Evolutionary conservation across 2,888 invertebrate species (phyloP).

Genomic region (Trachelus tabidus): DNA sequence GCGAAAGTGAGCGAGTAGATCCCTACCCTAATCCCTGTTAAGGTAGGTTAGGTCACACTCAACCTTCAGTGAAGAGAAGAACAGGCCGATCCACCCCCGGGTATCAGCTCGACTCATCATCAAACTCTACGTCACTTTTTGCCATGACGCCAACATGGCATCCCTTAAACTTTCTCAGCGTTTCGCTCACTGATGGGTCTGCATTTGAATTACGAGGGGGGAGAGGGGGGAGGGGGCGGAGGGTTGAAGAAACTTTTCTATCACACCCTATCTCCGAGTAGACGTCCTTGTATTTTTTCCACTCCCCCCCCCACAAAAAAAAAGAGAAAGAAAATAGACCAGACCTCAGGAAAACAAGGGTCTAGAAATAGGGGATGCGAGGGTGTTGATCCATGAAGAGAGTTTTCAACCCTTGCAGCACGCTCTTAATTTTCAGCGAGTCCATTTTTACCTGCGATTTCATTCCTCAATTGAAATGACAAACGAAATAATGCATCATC

Average conservation of each 20-base stretch:
- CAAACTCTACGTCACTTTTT: slow-evolving; percentile 19
- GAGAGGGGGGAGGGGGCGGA: too few relatives aligned
- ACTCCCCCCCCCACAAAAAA: background rate
- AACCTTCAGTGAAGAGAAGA: slow-evolving; percentile 2
- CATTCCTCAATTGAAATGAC: background rate
- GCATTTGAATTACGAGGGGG: background rate
- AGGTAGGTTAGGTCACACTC: slow-evolving; percentile 34
- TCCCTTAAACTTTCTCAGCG: background rate
- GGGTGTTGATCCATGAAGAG: too few relatives aligned
- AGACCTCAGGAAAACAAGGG: background rate
- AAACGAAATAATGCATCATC: background rate
- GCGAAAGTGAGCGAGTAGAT: slow-evolving; percentile 36
- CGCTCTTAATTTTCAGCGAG: background rate
- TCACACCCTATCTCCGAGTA: background rate
- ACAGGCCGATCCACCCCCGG: background rate
- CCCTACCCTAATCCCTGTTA: slow-evolving; percentile 26
- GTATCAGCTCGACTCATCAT: background rate
- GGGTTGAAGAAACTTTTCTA: background rate
- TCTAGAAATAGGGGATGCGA: too few relatives aligned
- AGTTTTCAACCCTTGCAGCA: background rate
- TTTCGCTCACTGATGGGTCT: background rate
- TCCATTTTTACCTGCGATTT: background rate
- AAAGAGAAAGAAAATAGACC: background rate
- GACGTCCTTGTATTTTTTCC: background rate
- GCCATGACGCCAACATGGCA: slow-evolving; percentile 18